Conservation (phyloP, 2,888 invertebrate genomes). For the Platycheirus albimanus region DNA sequence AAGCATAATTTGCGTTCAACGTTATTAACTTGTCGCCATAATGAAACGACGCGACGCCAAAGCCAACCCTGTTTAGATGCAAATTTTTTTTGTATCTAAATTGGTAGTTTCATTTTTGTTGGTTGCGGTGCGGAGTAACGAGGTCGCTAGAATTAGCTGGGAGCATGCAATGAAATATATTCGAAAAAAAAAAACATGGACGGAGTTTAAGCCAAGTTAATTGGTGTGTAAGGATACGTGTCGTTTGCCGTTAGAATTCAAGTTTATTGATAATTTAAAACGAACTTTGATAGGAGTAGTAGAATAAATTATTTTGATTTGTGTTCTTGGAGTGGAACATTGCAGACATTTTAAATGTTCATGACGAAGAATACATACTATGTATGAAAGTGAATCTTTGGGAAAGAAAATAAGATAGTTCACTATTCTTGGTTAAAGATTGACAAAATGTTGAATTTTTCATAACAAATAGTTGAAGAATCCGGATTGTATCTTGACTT, state of each 20-base stretch:
- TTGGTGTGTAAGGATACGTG: conserved; percentile 68
- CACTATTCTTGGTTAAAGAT: too few species aligned
- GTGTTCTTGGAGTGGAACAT: conserved; percentile 24
- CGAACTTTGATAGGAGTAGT: conserved; percentile 23
- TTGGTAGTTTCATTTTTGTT: conserved; percentile 18
- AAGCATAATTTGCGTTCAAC: conserved; percentile 62
- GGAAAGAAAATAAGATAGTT: too few species aligned
- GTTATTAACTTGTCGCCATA: conserved; percentile 72
- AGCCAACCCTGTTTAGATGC: conserved; percentile 67
- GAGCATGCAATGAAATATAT: conserved; percentile 17
- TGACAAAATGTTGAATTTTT: too few species aligned
- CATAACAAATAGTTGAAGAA: too few species aligned
- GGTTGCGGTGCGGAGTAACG: conserved; percentile 9
- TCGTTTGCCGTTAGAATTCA: conserved; percentile 62
- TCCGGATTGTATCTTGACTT: too few species aligned
- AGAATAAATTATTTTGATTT: conserved; percentile 58
- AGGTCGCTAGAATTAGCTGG: conserved; percentile 38
- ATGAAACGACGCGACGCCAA: conserved; percentile 54
- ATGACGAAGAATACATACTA: too few species aligned
- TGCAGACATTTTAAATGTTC: too few species aligned
- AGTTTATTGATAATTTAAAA: conserved; percentile 47
- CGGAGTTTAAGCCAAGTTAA: conserved; percentile 41
- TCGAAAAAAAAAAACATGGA: conserved; percentile 14
- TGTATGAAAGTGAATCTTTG: too few species aligned
- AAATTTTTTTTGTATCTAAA: conserved; percentile 62